Conservation (phyloP, 2,113 vertebrate species). For the Miniopterus natalensis region DNA sequence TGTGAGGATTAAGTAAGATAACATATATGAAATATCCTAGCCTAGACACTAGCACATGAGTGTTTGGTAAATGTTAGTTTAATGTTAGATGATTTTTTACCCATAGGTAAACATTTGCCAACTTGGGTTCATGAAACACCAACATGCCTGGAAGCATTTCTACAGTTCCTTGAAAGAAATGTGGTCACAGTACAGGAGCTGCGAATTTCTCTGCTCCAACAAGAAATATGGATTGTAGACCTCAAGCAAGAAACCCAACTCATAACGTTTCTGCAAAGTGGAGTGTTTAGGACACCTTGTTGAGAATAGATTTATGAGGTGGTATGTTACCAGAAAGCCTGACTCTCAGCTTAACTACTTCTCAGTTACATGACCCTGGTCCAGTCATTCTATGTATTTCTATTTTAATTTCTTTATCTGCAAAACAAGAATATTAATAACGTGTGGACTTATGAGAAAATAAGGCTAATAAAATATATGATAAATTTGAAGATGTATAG, state of each 20-base stretch:
- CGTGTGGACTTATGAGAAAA: neutral
- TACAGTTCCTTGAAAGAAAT: conserved; percentile 78
- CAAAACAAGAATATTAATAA: neutral
- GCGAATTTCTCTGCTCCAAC: conserved; percentile 60
- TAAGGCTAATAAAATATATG: neutral
- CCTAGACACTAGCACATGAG: neutral
- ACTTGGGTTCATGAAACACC: neutral
- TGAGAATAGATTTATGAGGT: conserved; percentile 14
- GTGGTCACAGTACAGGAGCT: neutral
- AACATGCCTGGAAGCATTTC: conserved; percentile 35
- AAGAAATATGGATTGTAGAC: conserved; percentile 20
- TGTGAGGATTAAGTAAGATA: conserved; percentile 29
- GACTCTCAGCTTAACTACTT: neutral
- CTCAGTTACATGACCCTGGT: neutral
- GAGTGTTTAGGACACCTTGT: neutral
- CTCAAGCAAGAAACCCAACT: conserved; percentile 34
- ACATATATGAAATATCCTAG: neutral
- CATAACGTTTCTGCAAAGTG: conserved; percentile 32
- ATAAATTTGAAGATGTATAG: neutral
- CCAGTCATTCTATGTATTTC: neutral
- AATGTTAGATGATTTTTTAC: conserved; percentile 44
- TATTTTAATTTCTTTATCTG: neutral
- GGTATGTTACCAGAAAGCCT: neutral
- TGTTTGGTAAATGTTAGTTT: conserved; percentile 63
- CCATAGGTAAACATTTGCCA: conserved; percentile 44